These are phyloP conservation scores for Mionectes olivaceus DNA, from an alignment of 2,797 vertebrate species.

Conservation along the genomic window DNA sequence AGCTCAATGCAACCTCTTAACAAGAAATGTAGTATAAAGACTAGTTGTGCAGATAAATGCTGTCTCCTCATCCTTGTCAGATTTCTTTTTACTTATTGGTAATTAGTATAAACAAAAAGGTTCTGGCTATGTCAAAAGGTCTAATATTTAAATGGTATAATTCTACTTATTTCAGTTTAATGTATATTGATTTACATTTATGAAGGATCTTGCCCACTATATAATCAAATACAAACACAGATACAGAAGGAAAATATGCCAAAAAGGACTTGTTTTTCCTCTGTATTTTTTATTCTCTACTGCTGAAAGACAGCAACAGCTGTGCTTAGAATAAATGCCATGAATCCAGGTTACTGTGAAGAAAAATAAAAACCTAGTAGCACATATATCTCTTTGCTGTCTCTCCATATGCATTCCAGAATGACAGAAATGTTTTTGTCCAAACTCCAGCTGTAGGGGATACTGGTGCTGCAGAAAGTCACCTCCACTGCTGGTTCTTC, in stretches of 20 bases:
- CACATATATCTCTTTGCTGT: not conserved
- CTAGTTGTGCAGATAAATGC: not conserved
- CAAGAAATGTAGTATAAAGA: not conserved
- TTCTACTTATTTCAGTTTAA: not conserved
- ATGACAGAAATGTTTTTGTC: not conserved
- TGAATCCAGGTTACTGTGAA: not conserved
- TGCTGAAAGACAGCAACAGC: not conserved
- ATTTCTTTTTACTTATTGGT: not conserved
- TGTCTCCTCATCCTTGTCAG: not conserved
- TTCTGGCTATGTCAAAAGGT: not conserved
- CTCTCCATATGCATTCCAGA: not conserved
- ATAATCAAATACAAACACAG: not conserved
- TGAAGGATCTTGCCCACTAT: accelerated
- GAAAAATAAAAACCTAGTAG: slow-evolving; percentile 1
- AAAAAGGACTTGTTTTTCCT: not conserved
- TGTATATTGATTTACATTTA: not conserved
- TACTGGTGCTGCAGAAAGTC: not conserved
- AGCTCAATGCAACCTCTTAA: not conserved
- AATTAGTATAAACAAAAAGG: not conserved
- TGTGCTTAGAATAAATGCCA: not conserved
- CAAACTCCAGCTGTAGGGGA: not conserved
- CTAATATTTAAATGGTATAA: not conserved
- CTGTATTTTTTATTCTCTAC: not conserved
- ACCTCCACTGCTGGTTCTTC: not conserved
- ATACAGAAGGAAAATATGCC: not conserved